These are phyloP conservation scores for Neocloeon triangulifer DNA, from an alignment of 1,140 invertebrate genomes.

Conservation along the genomic window DNA sequence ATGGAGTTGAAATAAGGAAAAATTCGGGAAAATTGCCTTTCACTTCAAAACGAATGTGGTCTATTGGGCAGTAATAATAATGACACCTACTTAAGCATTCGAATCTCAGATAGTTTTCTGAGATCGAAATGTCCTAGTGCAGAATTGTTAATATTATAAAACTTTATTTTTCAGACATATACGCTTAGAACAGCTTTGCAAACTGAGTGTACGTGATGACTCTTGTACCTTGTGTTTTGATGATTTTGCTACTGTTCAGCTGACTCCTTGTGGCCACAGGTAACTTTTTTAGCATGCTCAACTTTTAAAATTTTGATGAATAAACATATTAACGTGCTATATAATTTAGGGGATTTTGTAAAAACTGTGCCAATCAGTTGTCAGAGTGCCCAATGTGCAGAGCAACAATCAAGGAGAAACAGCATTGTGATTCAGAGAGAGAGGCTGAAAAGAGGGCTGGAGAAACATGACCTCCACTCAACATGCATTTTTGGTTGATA, in stretches of 20 bases:
- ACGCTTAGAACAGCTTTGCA: conserved; percentile 43
- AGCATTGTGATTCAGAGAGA: conserved; percentile 2
- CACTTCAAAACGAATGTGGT: no score
- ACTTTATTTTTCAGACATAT: conserved; percentile 33
- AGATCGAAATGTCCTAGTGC: no score
- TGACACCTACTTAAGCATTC: no score
- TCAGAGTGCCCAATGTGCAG: conserved; percentile 77
- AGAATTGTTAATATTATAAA: no score
- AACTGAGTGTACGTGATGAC: conserved; percentile 57
- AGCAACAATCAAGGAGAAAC: conserved; percentile 27
- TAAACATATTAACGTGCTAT: conserved; percentile 7
- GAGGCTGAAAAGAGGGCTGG: neutral
- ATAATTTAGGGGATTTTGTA: conserved; percentile 54
- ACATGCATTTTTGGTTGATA: conserved; percentile 8
- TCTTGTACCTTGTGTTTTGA: conserved; percentile 78
- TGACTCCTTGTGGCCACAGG: conserved; percentile 63
- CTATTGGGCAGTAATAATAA: no score
- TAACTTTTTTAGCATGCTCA: conserved; percentile 18
- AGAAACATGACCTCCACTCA: conserved; percentile 8
- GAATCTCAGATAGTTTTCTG: no score
- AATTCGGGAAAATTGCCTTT: no score
- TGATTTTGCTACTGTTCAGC: conserved; percentile 41
- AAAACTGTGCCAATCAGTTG: conserved; percentile 49
- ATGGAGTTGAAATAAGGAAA: no score
- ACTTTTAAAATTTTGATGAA: conserved; percentile 1